Percentiles rank a stretch among this genome's conserved stretches.
These are phyloP conservation scores for Meiosimyza platycephala DNA, from an alignment of 2,888 invertebrate species.

Conservation along the genomic window DNA sequence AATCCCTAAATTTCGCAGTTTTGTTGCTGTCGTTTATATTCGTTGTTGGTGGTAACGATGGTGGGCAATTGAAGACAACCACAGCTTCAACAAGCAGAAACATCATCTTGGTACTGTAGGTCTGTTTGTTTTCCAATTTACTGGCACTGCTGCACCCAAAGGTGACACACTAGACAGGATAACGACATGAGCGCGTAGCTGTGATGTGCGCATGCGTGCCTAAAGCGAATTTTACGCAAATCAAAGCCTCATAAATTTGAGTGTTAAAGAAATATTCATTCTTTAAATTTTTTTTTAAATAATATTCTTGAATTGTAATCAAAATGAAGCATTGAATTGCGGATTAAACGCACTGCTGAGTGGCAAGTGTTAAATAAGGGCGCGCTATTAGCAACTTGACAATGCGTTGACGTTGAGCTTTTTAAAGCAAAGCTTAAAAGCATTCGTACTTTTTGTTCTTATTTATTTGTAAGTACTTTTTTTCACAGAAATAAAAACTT, in stretches of 20 bases:
- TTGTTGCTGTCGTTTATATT: background rate
- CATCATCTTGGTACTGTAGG: slow-evolving; percentile 42
- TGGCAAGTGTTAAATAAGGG: slow-evolving; percentile 60
- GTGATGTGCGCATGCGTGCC: slow-evolving; percentile 51
- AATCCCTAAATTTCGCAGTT: background rate
- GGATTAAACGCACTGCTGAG: slow-evolving; percentile 42
- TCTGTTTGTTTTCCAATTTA: slow-evolving; percentile 31
- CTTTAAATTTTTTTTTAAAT: too few relatives aligned
- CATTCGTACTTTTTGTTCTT: background rate
- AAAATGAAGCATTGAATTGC: slow-evolving; percentile 16
- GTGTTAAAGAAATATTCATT: slow-evolving; percentile 11
- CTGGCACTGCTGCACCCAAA: slow-evolving; percentile 32
- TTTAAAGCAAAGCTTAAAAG: background rate
- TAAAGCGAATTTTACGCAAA: slow-evolving; percentile 65
- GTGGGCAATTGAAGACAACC: slow-evolving; percentile 35
- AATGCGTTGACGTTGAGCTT: slow-evolving; percentile 24
- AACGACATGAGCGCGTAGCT: slow-evolving; percentile 48
- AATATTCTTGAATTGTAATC: background rate
- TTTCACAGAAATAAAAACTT: too few relatives aligned
- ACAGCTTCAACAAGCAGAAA: background rate
- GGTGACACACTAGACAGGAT: slow-evolving; percentile 59
- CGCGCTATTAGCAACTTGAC: slow-evolving; percentile 22
- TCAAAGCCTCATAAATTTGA: slow-evolving; percentile 63
- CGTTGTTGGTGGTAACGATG: slow-evolving; percentile 8
- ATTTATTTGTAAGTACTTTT: background rate